phyloP scores from a whole-genome alignment of 1,140 invertebrate genomes.

The Platyura marginata region DNA sequence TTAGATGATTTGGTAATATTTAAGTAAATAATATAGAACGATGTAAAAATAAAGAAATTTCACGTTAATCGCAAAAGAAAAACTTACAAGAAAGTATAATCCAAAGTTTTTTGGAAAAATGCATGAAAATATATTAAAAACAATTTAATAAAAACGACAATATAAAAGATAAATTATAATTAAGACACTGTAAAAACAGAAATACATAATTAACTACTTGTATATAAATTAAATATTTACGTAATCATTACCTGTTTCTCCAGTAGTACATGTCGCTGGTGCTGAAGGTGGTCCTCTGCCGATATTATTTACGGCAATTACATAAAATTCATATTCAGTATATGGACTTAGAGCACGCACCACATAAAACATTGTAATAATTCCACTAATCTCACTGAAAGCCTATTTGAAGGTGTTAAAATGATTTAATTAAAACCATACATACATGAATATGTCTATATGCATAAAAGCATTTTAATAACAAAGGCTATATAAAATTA shows the following conservation, averaged over 20 bases:
- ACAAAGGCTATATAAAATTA: background rate
- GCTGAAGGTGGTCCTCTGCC: conserved; percentile 74
- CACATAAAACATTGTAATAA: conserved; percentile 82
- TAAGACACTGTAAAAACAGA: no score
- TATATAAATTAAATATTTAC: no score
- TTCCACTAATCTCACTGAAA: conserved; percentile 76
- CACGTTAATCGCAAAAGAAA: no score
- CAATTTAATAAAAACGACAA: no score
- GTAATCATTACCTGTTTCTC: conserved; percentile 84
- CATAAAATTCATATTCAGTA: conserved; percentile 92
- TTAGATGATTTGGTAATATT: no score
- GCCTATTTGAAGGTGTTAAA: conserved; percentile 23
- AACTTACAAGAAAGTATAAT: no score
- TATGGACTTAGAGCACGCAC: conserved; percentile 78
- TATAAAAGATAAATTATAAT: no score
- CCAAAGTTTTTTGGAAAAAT: no score
- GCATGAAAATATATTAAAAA: no score
- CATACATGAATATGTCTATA: background rate
- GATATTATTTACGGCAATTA: conserved; percentile 85
- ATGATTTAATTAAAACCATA: background rate
- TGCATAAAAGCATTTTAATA: background rate
- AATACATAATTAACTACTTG: no score
- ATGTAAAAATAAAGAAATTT: background rate
- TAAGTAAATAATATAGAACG: no score
- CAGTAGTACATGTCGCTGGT: conserved; percentile 77